Evolutionary conservation across 2,797 vertebrate species (phyloP).

Genomic region (Liasis olivaceus): DNA sequence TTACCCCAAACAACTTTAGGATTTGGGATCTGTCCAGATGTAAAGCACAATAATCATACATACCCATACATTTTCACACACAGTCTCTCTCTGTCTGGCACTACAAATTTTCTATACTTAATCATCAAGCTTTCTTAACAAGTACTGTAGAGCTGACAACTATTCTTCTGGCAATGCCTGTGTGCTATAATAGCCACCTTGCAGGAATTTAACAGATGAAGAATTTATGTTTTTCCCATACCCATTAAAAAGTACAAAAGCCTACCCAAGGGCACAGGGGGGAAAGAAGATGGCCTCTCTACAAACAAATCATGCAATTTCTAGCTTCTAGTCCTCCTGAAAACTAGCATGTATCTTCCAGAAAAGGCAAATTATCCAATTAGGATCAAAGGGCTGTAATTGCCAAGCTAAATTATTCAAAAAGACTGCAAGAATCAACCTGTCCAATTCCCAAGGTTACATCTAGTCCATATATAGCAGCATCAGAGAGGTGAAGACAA

Average conservation of each 20-base stretch:
- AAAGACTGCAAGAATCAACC: slow-evolving; percentile 7
- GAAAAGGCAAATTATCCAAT: slow-evolving; percentile 4
- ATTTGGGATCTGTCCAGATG: background rate
- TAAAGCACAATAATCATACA: background rate
- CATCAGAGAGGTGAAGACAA: background rate
- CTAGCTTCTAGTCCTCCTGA: background rate
- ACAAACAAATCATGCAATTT: background rate
- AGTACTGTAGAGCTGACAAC: background rate
- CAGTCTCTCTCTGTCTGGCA: background rate
- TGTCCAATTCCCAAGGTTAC: slow-evolving; percentile 2
- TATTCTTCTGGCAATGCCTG: background rate
- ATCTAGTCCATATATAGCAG: background rate
- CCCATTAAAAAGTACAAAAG: background rate
- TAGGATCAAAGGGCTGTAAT: slow-evolving; percentile 19
- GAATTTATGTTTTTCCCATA: too few relatives aligned
- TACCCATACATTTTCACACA: background rate
- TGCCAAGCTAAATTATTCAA: slow-evolving; percentile 14
- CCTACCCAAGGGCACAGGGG: background rate
- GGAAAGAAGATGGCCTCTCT: background rate
- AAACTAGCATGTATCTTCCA: background rate
- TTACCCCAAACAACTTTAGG: background rate
- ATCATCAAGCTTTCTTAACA: background rate
- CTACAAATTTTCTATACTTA: background rate
- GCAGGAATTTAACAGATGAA: background rate
- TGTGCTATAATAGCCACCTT: background rate